Base-by-base conservation (phyloP, 2,888 invertebrate species). In the Microdon myrmicae region DNA sequence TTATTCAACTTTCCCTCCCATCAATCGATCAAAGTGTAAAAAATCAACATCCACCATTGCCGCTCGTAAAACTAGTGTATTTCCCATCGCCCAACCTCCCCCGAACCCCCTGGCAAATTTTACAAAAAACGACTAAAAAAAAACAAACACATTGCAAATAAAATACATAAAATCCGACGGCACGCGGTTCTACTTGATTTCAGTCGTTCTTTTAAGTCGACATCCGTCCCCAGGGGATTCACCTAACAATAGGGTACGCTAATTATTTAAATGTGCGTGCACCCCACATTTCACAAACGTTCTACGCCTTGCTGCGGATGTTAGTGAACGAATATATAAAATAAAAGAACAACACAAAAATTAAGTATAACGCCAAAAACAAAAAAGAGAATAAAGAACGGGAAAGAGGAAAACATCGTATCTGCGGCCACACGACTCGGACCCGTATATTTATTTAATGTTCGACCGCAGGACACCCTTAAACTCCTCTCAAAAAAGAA, bases 201-300 rank as follows among this genome's bases (percentile, higher is more conserved):
- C 45, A 38, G 16, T 17, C 26, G 16, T 28, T 31, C 23, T 37
- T 56, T 31, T 41, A 43, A 43, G 37, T 58, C 43, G 43, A 43
- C 55, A 34, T 45, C 13, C 35, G 17, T 31, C 12, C 22, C 25
- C 32, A 25, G 54, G 55, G 39, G 32, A 28, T 37, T 25, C 26
- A 31, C 32, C 58, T 53, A 58, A 64, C 64, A 64, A 64, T 64
- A 47, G 47, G 53, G 53, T 53, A 53, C 64, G 58, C 58, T 64
- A 64, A 64, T 64, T 64, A 64, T 64, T 64, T 58, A 64, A 64
- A 64, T 64, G 64, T 64, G 64, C 64, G 64, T 64, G 47, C 37
- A 34, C 49, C 38, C 41, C 37, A 26, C 38, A 17, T 23, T 8
- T 35, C 17, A 8, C 38, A 12, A 23, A 23, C 47, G 10, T 29